Base-by-base conservation (phyloP, 2,113 vertebrate genomes). In the Clarias gariepinus region DNA sequence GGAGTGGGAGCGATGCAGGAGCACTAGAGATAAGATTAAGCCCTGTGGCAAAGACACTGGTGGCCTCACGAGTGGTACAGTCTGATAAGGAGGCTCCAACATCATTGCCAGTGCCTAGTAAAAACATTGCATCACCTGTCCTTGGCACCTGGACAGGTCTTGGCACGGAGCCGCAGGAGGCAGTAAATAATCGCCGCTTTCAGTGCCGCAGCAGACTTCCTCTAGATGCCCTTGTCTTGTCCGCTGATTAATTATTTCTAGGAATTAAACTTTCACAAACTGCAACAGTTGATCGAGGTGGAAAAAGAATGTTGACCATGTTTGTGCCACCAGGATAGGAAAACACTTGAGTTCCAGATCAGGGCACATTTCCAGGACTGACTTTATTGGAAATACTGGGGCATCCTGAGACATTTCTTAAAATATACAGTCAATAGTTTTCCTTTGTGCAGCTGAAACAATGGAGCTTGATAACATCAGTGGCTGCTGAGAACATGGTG, bases 381-480 rank as follows among this genome's bases (percentile, higher is more conserved):
- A 23, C 55, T 53, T 55, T 1, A 77, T 23, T 53, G 4, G 25
- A 76, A 57, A 1, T 55, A 1, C 15, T 10, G 15, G 0, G 53
- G 28, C 77, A 60, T 58, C n/a, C 76, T 57, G 76, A 79, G 76
- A 28, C 53, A 21, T 60, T 80, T 58, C 55, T 58, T 11, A 58
- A 80, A 60, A 60, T 33, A 80, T 36, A 2, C 28, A 33, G 28
- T 60, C 55, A 60, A 3, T 33, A 9, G 21, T 28, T 80, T 58
- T 80, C 28, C 28, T 58, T 11, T 80, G 28, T 80, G 53, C 55
- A 60, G 0, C 55, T 58, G 9, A 80, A 23, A 80, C 77, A 80
- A 33, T 79, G 21, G 77, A 58, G 77, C 77, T 60, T 36, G 55
- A 80, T 80, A 80, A 58, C 55, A 58, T 60, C 77, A 33, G 28